Base-by-base conservation (phyloP, 1,140 invertebrate species). In the Nasonia giraulti region DNA sequence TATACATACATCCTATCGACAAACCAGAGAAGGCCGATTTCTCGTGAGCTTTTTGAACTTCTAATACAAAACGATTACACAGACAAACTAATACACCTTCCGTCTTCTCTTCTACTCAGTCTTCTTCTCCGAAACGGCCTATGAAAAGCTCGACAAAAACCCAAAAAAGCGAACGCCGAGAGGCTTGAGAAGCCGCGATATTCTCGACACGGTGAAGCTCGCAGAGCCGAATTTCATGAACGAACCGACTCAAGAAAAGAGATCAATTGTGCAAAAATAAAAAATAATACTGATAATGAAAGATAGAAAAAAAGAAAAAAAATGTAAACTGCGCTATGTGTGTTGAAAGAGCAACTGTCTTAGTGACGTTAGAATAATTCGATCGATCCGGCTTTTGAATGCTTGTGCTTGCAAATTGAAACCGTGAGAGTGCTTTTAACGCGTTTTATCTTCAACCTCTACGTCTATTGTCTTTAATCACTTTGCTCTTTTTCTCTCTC, bases 371-470 rank as follows among this genome's bases (percentile, higher is more conserved):
- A 85, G 44, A 78, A 40, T 86, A 82, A 86, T 86, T 82, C 84
- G 80, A 82, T 79, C 55, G 50, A 86, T 83, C 44, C 31, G 78
- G 71, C 81, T 83, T 85, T 78, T 86, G 82, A 83, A 83, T 80
- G 82, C 82, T 86, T 86, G 82, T 86, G 82, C 85, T 86, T 86
- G 82, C 85, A 86, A 80, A 86, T 71, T 83, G 80, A 83, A 73
- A 86, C 14, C 40, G 81, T 83, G 82, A 83, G 75, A 86, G 82
- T 83, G 85, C 85, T 86, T 86, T 83, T 83, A 86, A 83, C 50
- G 85, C 77, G 82, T 86, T 83, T 83, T 83, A 86, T 83, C 82
- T 86, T 86, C 44, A 68, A 86, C 47, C 68, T 86, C 77, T 75
- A 80, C 71, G 50, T 76, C 85, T 82, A 82, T 80, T 86, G 78